Percentiles rank a stretch among this genome's conserved stretches.
Conservation (phyloP, 2,888 invertebrate species). For the Drosophila borborema region DNA sequence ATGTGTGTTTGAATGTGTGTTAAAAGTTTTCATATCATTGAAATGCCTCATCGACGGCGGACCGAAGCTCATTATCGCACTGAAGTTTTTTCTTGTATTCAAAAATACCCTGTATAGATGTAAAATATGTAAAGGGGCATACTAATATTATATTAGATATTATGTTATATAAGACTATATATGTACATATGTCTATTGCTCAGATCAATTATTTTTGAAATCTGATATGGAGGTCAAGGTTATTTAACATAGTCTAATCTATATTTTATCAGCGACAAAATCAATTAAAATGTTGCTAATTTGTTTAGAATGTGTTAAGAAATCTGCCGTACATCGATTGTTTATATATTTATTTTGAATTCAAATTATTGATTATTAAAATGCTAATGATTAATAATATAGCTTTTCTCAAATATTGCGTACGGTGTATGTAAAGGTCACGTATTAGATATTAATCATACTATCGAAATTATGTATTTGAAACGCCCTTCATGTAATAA, state of each 20-base stretch:
- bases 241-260: neutral
- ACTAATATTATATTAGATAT: neutral
- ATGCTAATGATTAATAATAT: neutral
- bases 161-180: neutral
- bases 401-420: neutral
- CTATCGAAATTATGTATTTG: slow-evolving; percentile 27
- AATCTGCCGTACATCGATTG: neutral
- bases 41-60: slow-evolving; percentile 9
- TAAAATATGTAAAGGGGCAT: neutral
- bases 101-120: slow-evolving; percentile 11
- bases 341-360: neutral
- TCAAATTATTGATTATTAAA: no score
- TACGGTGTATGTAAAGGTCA: slow-evolving; percentile 1
- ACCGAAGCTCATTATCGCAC: slow-evolving; percentile 23
- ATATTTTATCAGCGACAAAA: neutral
- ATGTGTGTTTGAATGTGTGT: slow-evolving; percentile 11
- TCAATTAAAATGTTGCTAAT: neutral
- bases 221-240: neutral
- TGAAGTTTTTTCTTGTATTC: slow-evolving; percentile 10
- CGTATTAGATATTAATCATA: neutral
- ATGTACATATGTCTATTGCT: neutral
- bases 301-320: neutral
- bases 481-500: slow-evolving; percentile 50
- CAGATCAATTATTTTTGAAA: no score
- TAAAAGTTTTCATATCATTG: slow-evolving; percentile 20